Evolutionary conservation across 2,797 vertebrate species (phyloP), one percentile per base, ranked within the genome.

Genomic region (Mastacembelus armatus): DNA sequence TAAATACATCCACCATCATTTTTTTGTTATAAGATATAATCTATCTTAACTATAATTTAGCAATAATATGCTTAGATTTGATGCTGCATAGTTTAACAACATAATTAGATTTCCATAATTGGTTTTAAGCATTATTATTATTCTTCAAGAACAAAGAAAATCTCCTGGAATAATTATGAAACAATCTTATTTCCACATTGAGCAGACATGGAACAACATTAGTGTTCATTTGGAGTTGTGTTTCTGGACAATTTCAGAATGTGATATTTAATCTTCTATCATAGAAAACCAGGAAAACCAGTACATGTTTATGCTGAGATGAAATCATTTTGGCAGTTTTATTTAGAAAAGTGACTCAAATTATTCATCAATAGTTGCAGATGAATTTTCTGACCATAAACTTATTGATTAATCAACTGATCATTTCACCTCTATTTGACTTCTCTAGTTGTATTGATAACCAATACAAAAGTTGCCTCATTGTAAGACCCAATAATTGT

Each of bases 1-100:
- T 18, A 35, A 57, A 64, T 19, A 55, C 8, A 12, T 61, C 50
- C 36, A 50, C 5, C 11, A 21, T 66, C 44, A 22, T 19, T 4
- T 22, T n/a, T 55, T 47, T 61, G 15, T 48, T 38, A 6, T 32
- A n/a, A 39, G 39, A 32, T 15, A 18, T 12, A 8, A 6, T 18
- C 3, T 21, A n/a, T 24, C 24, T 43, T 21, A 5, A 9, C 24
- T 45, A 35, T 5, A 18, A 2, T n/a, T 3, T 14, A 32, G 29
- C 1, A 2, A 54, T 48, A 21, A 16, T n/a, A 11, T 2, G 3
- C 7, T 38, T 38, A 16, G 4, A 10, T 18, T 22, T 30, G 22
- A 15, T 58, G 10, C 6, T 7, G 33, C 1, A 2, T 52, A 10
- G 30, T 61, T 11, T 9, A 69, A 45, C 3, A 15, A 2, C 7